Evolutionary conservation across 1,140 invertebrate genomes (phyloP), one percentile per base, ranked within the genome.

Genomic region (Drosophila azteca): DNA sequence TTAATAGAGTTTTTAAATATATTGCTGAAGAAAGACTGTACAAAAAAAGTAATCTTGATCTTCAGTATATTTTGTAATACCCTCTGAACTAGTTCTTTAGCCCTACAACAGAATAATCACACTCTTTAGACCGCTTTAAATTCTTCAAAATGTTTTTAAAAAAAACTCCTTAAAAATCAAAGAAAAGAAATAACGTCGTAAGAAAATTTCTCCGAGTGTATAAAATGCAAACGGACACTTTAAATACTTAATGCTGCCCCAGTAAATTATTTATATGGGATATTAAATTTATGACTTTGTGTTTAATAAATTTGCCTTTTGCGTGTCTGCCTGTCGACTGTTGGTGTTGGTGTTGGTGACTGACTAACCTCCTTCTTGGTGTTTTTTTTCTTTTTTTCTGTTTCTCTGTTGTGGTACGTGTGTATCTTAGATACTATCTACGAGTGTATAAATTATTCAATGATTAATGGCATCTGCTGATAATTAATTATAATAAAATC

Each of bases 401-500:
- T 39, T 55, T 50, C 39, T 60, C 26, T 26, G 8, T 39, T 59
- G 43, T 52, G 41, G 20, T 22, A 45, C 43, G 50, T 49, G 50
- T 49, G 45, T 50, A 67, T 63, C 44, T 65, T 31, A 43, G 54
- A 80, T 72, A 73, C 43, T 64, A 81, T 61, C 73, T 55, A 52
- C 58, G 58, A 76, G 68, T 67, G 51, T 66, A 85, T 90, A 90
- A 82, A 90, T 90, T 81, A 90, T 82, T 90, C 75, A 90, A 79
- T 90, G 87, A 90, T 90, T 90, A 82, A 90, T 90, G 87, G 73
- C 64, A 64, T 53, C 80, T 77, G 79, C 72, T 70, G 65, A 80
- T 89, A 90, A 90, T 90, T 90, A 90, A 90, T 90, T 90, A 85
- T 90, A 90, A 90, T 90, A 90, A 90, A 88, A 88, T 89, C 84